A percentile compares a stretch with the other conserved stretches of the same genome.
phyloP scores from a whole-genome alignment of 2,797 vertebrate genomes.

The Vipera latastei region DNA sequence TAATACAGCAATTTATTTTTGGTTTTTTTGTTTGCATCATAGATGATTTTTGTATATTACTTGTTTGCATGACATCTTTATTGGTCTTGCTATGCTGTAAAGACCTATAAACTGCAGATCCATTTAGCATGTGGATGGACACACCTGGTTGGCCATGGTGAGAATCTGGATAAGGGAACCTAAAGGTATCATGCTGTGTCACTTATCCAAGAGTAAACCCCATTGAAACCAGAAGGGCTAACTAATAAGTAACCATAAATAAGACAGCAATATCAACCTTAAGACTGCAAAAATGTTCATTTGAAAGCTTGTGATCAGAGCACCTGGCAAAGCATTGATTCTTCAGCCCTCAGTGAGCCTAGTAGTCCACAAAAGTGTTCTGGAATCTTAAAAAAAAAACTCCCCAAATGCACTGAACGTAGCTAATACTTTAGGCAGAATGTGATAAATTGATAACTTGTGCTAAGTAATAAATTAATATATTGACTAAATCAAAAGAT shows the following conservation, averaged over 20 bases:
- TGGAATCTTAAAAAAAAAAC: background rate
- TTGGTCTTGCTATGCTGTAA: background rate
- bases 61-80: background rate
- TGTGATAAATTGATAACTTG: background rate
- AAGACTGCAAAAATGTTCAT: background rate
- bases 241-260: background rate
- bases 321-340: background rate
- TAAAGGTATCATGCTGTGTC: background rate
- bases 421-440: background rate
- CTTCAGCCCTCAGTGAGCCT: background rate
- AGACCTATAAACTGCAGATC: background rate
- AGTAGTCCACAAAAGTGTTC: background rate
- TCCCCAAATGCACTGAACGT: background rate
- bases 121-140: background rate
- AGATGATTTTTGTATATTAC: background rate
- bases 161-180: too few species aligned
- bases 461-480: background rate
- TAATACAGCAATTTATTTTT: background rate
- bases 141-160: background rate
- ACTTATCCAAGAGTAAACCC: background rate
- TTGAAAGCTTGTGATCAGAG: background rate
- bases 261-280: background rate
- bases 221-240: background rate
- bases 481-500: background rate
- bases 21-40: background rate